A percentile compares a stretch with the other conserved stretches of the same genome.
Evolutionary conservation across 2,113 vertebrate species (phyloP).

Genomic region (Xiphorhynchus elegans): DNA sequence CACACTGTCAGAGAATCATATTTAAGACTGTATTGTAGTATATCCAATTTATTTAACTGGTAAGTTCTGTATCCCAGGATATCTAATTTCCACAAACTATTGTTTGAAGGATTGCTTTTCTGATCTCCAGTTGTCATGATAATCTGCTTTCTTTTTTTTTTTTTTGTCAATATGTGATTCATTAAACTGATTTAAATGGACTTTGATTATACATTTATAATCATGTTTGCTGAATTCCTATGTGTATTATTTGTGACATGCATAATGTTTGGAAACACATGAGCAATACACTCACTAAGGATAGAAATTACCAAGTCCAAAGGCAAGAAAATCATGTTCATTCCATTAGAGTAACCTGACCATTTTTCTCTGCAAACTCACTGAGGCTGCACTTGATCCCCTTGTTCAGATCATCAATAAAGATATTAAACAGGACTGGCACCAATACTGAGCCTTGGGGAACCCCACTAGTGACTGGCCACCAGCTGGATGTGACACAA

Average conservation of each 20-base stretch:
- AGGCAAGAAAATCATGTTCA: neutral
- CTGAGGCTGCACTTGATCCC: neutral
- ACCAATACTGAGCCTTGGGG: neutral
- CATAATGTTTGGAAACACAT: neutral
- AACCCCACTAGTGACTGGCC: too few relatives aligned
- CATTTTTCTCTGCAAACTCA: neutral
- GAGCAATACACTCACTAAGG: neutral
- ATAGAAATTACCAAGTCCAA: neutral
- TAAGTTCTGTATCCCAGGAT: neutral
- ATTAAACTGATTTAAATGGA: neutral
- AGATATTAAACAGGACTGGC: neutral
- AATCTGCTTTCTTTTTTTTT: neutral
- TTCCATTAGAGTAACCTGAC: neutral
- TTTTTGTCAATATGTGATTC: neutral
- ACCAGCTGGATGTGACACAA: accelerated
- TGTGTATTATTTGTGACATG: neutral
- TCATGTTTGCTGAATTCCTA: neutral
- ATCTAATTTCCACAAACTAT: neutral
- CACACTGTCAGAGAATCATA: neutral
- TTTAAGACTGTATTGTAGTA: neutral
- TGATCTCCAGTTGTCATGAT: neutral
- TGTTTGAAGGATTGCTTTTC: neutral
- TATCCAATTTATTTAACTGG: neutral
- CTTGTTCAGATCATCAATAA: neutral
- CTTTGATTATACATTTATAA: neutral